phyloP scores from a whole-genome alignment of 2,888 invertebrate species.

The Lasioglossum figueresi region DNA sequence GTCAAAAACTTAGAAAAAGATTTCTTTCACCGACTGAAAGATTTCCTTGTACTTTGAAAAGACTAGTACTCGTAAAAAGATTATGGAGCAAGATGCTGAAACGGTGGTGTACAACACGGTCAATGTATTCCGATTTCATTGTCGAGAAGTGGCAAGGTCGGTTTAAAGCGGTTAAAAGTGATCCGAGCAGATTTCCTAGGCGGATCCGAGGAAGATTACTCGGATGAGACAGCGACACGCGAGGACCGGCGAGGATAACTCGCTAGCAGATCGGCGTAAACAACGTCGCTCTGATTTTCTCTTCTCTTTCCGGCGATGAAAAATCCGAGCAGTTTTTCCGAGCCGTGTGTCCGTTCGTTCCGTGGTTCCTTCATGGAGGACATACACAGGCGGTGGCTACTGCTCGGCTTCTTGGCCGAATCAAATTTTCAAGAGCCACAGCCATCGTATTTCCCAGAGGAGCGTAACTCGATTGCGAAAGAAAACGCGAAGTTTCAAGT shows the following conservation, averaged over 20 bases:
- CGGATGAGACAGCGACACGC: constrained; percentile 21
- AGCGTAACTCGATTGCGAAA: constrained; percentile 8
- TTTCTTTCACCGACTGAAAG: no score
- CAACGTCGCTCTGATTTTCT: background rate
- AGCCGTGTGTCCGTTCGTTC: background rate
- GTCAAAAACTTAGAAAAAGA: no score
- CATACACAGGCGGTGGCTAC: background rate
- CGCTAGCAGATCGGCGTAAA: background rate
- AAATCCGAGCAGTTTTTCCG: background rate
- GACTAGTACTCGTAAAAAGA: background rate
- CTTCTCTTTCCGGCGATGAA: background rate
- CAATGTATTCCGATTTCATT: background rate
- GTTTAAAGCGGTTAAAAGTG: background rate
- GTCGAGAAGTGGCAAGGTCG: background rate
- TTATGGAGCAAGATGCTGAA: background rate
- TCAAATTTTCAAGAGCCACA: constrained; percentile 18
- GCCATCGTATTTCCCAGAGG: constrained; percentile 21
- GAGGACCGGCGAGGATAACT: constrained; percentile 12
- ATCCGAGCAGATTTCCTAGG: background rate
- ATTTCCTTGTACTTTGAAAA: no score
- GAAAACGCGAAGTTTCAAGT: constrained; percentile 10
- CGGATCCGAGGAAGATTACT: constrained; percentile 33
- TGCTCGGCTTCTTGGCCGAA: background rate
- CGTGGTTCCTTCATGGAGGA: background rate
- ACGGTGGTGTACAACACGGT: background rate